phyloP scores from a whole-genome alignment of 2,888 invertebrate genomes.

The Rhynchonema sp. region DNA sequence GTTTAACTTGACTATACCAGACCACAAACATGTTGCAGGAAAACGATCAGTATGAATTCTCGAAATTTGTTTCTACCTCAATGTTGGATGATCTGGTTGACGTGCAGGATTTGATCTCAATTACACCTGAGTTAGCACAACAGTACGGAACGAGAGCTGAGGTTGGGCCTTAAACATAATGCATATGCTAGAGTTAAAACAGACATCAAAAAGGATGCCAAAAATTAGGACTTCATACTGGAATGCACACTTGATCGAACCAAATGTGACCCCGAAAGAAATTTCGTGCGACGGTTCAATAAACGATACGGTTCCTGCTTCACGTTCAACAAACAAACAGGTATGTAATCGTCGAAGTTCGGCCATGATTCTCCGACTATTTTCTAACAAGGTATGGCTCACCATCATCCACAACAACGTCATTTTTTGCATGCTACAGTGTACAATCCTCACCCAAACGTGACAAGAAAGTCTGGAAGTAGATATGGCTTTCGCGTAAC shows the following conservation, averaged over 20 bases:
- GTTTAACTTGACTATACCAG: not conserved
- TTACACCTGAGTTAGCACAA: not conserved
- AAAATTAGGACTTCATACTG: constrained; percentile 1
- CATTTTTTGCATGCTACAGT: too few species aligned
- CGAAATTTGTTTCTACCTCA: not conserved
- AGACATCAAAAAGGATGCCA: too few species aligned
- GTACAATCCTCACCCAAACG: too few species aligned
- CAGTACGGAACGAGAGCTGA: not conserved
- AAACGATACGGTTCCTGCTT: constrained; percentile 11
- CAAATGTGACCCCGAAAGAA: not conserved
- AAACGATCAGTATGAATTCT: not conserved
- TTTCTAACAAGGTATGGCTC: too few species aligned
- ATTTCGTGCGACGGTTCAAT: not conserved
- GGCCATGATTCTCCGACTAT: too few species aligned
- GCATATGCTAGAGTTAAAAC: too few species aligned
- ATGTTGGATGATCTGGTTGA: not conserved
- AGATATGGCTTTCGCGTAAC: not conserved
- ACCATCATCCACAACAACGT: too few species aligned
- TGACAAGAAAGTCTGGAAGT: not conserved
- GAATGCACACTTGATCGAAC: constrained; percentile 5
- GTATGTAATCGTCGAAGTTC: too few species aligned
- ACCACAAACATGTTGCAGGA: not conserved
- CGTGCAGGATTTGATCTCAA: not conserved
- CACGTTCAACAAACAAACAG: constrained; percentile 14
- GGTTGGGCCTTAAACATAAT: too few species aligned